A percentile compares a stretch with the other conserved stretches of the same genome.
Conservation (phyloP, 2,888 invertebrate species). For the Autographa pulchrina region DNA sequence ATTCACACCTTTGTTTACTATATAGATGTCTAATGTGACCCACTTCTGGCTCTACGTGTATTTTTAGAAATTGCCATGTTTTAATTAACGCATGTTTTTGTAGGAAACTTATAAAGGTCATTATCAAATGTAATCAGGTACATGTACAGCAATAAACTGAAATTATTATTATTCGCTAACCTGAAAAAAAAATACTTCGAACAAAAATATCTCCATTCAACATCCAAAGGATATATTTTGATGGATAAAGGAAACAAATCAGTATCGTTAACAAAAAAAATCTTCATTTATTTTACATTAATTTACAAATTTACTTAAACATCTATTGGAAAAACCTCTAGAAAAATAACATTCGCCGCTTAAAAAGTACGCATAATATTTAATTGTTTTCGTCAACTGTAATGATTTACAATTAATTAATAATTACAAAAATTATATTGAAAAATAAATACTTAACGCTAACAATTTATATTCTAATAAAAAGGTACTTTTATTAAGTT, state of each 20-base stretch:
- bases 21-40: slow-evolving; percentile 70
- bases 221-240: slow-evolving; percentile 18
- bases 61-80: slow-evolving; percentile 55
- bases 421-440: slow-evolving; percentile 80
- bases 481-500: slow-evolving; percentile 87
- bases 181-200: not conserved
- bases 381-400: slow-evolving; percentile 64
- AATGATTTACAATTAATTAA: slow-evolving; percentile 76
- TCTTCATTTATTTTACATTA: slow-evolving; percentile 89
- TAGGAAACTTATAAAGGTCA: too few relatives aligned
- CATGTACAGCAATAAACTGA: too few relatives aligned
- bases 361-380: slow-evolving; percentile 70
- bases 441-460: slow-evolving; percentile 87
- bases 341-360: slow-evolving; percentile 83
- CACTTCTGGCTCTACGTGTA: slow-evolving; percentile 50
- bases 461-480: slow-evolving; percentile 77
- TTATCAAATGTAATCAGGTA: too few relatives aligned
- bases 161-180: too few relatives aligned
- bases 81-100: slow-evolving; percentile 13
- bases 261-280: slow-evolving; percentile 86
- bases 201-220: slow-evolving; percentile 7
- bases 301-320: slow-evolving; percentile 84
- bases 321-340: slow-evolving; percentile 76
- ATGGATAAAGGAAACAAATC: slow-evolving; percentile 55
- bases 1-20: slow-evolving; percentile 83